Evolutionary conservation across 1,140 invertebrate genomes (phyloP), one percentile per base, ranked within the genome.

Genomic region (Elysia chlorotica): DNA sequence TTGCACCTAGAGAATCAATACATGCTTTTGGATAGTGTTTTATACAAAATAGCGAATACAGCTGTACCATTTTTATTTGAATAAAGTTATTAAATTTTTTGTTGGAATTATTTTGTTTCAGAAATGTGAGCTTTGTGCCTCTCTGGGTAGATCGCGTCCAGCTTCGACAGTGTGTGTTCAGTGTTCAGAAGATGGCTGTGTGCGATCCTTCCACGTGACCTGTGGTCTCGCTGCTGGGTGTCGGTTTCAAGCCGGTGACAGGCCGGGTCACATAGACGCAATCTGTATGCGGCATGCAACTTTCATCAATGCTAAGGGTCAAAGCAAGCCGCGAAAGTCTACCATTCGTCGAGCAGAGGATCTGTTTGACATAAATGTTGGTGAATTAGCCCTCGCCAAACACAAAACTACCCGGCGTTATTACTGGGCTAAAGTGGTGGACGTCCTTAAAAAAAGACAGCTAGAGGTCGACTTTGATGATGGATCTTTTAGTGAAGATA

Each of bases 401-500:
- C 91, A 92, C 82, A 88, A 89, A 54, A n/a, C n/a, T n/a, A 92
- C 92, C 75, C 88, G 86, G 0, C 86, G 91, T 30, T 92, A 90
- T 82, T 92, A 92, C 81, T 88, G 89, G 72, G 90, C 88, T 14
- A 89, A 84, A 67, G 88, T 93, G 17, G 74, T 84, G 1, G 86
- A 88, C 23, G 88, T 90, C 25, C 82, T 88, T 35, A 83, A 87
- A 30, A 87, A 89, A 33, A 81, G 88, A 33, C 90, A 90, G 76
- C 91, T 90, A 76, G 89, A 89, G 78, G 90, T 92, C 2, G 90
- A 90, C 31, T 93, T 93, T 82, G 88, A 88, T 53, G 92, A 93
- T 82, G 88, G 89, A 3, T 92, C 91, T 56, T 91, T 90, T 75
- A 91, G 90, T 61, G 89, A 91, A 65, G 90, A 92, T 84, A 78